Base-by-base conservation (phyloP, 53 echinoderm and acorn worm genomes). In the Stichopus horrens region DNA sequence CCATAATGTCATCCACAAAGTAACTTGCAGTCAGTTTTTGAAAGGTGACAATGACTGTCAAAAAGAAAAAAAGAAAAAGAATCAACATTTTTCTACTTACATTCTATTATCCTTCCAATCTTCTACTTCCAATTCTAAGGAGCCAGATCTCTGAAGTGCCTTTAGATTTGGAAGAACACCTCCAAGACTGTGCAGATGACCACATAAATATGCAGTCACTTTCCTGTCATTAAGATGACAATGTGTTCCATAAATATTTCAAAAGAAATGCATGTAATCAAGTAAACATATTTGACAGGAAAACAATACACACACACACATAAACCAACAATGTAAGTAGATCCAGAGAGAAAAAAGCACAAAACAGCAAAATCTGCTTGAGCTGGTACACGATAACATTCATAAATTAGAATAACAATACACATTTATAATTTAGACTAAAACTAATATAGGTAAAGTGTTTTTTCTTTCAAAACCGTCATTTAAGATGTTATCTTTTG, bases 181-280 rank as follows among this genome's bases (percentile, higher is more conserved):
- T n/a, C 96, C 94, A 56, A 99, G 90, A 79, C 94, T 99, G 81
- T 99, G 99, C 74, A 99, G 90, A 81, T 99, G 99, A 58, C 99
- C 99, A 88, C 99, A 99, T 23, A 99, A 81, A 74, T 99, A 95
- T 3, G 99, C 92, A 86, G 95, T 93, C n/a, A 94, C 95, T 76
- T 88, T 89, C 87, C 99, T 99, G 88, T 6, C 57, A 80, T 16
- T 52, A 23, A 37, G 21, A 76, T 37, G 13, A 67, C 68, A 67
- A n/a, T 11, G n/a, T 37, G 37, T 37, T 37, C 37, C 37, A 67
- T 14, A 11, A 67, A 67, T 67, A 67, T 14, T 11, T 67, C 13
- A 67, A 11, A 67, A 11, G n/a, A 67, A n/a, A 67, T 67, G n/a
- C 68, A 11, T 14, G n/a, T 14, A 67, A 67, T n/a, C 4, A 14